Base-by-base conservation (phyloP, 2,888 invertebrate species). In the Drosophila neotestacea region DNA sequence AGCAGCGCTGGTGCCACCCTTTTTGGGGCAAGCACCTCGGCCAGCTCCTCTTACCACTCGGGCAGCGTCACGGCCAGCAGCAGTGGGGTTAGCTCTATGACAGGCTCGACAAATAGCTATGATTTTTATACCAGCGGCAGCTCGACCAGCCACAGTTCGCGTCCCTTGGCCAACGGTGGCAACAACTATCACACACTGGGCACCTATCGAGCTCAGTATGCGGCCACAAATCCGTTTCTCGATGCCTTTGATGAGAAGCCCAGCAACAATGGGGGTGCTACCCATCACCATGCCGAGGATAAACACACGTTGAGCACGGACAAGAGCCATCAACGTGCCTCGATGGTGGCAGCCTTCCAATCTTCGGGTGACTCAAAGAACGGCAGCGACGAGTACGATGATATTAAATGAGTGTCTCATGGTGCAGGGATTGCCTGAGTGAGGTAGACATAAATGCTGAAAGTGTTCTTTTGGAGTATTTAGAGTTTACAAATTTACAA, bases 201-300 rank as follows among this genome's bases (percentile, higher is more conserved):
- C 77, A 92, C 92, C 28, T 93, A 93, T 79, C 88, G 93, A 68
- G 92, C 93, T 51, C 93, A 93, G 81, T 93, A 93, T 84, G 92
- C 93, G 59, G 92, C 93, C 70, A 93, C 93, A 52, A 93, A 93
- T 91, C 93, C 93, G 70, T 93, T 93, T 84, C 85, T 93, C 78
- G 92, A 92, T 70, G 91, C 91, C 76, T 92, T 92, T 79, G 92
- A 93, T 74, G 91, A 91, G 68, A 83, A 85, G 75, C 79, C 85
- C 30, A 70, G 71, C 56, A 70, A 79, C 64, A 71, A 73, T 70
- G 70, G 79, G 27, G 59, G 63, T 28, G 28, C 9, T 52, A 79
- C 65, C 70, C 66, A 56, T 28, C 79, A 77, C 16, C 46, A 65
- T 16, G 44, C 34, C 27, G 74, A 77, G 22, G 67, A 72, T 11